Percentiles rank a stretch among this genome's conserved stretches.
Conservation (phyloP, 2,113 vertebrate species). For the Varanus komodoensis region DNA sequence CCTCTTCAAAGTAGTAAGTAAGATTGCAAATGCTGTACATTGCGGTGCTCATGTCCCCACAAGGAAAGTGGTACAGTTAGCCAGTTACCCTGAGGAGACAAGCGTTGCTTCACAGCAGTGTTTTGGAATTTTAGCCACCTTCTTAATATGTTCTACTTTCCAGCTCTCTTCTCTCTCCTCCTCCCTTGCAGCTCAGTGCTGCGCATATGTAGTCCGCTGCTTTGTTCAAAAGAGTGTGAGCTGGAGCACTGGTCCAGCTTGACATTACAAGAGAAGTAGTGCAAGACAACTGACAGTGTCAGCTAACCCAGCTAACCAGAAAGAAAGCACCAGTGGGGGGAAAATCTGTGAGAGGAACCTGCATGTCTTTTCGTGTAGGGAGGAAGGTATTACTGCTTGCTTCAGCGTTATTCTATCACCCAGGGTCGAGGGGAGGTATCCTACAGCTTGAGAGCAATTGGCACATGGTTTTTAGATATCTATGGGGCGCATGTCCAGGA, state of each 20-base stretch:
- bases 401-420: neutral
- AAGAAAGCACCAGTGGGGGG: neutral
- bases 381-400: neutral
- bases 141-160: neutral
- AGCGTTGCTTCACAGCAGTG: neutral
- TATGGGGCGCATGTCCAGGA: neutral
- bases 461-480: neutral
- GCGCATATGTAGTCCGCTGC: neutral
- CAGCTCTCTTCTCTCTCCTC: no score
- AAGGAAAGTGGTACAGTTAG: neutral
- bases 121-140: neutral
- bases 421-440: neutral
- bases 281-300: neutral
- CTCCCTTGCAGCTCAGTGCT: neutral
- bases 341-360: neutral
- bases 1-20: neutral
- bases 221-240: neutral
- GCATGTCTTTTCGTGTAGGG: neutral
- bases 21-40: no score
- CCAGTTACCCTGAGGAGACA: neutral
- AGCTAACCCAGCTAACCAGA: neutral
- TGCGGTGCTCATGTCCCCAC: neutral
- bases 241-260: neutral
- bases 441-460: neutral
- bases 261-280: neutral